phyloP scores from a whole-genome alignment of 2,113 vertebrate genomes.

The Regulus satrapa region DNA sequence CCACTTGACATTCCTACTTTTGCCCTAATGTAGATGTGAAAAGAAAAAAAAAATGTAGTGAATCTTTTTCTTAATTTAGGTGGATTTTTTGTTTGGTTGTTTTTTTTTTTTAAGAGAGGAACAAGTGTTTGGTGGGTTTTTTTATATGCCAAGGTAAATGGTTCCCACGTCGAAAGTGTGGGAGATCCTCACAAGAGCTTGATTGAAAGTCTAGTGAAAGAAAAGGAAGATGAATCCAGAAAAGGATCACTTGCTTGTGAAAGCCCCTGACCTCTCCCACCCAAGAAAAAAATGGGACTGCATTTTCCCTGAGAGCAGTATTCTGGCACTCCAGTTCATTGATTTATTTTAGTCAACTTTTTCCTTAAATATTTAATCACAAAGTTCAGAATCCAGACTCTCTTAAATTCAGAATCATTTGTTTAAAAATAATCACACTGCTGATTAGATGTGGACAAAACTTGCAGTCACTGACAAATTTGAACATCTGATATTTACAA shows the following conservation, averaged over 20 bases:
- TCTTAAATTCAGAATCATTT: not conserved
- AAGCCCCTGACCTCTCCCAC: not conserved
- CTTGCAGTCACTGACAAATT: not conserved
- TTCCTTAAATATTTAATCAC: not conserved
- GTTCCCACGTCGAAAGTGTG: not conserved
- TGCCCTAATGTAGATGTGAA: not conserved
- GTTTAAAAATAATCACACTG: not conserved
- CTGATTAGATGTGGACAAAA: not conserved
- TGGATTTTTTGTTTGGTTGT: no score
- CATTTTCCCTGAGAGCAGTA: not conserved
- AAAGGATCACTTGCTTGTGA: not conserved
- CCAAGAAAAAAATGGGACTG: not conserved
- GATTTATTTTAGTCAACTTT: not conserved
- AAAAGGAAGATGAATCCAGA: not conserved
- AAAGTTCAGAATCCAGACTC: not conserved
- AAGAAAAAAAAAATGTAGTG: not conserved
- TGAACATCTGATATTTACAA: not conserved
- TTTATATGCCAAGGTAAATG: not conserved
- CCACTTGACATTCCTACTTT: not conserved
- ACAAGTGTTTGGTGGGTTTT: not conserved
- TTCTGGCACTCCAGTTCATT: not conserved
- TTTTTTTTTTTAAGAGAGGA: not conserved
- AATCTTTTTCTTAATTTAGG: no score
- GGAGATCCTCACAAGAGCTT: not conserved
- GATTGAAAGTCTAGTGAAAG: not conserved